Evolutionary conservation across 2,888 invertebrate genomes (phyloP).

Genomic region (Buathra laborator): DNA sequence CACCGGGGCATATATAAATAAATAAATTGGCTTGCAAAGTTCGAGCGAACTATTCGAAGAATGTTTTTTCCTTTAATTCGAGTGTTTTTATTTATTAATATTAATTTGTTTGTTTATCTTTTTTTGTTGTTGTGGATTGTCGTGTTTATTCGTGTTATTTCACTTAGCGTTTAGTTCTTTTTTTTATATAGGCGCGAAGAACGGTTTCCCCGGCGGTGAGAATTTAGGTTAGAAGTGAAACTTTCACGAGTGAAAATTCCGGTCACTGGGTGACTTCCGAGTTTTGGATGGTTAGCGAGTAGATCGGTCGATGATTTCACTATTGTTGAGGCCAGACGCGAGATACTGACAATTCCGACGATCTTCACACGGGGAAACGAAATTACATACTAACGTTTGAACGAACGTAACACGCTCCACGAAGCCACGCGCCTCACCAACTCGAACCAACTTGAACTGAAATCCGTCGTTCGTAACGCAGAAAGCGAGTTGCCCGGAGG

Average conservation of each 20-base stretch:
- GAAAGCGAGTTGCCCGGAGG: conserved; percentile 8
- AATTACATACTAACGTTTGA: conserved; percentile 44
- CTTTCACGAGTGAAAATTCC: conserved; percentile 78
- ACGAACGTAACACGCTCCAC: conserved; percentile 40
- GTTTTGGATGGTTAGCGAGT: conserved; percentile 36
- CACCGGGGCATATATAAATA: background rate
- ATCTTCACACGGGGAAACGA: conserved; percentile 38
- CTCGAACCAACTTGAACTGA: conserved; percentile 2
- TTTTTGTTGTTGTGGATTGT: background rate
- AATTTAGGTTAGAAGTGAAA: conserved; percentile 85
- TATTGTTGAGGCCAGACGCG: background rate
- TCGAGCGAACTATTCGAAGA: background rate
- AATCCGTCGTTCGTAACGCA: conserved; percentile 2
- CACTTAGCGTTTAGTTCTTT: conserved; percentile 13
- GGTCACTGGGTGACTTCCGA: conserved; percentile 75
- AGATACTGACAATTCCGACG: conserved; percentile 14
- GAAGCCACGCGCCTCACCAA: conserved; percentile 33
- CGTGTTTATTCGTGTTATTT: background rate
- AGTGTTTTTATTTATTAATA: background rate
- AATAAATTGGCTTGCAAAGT: conserved; percentile 1
- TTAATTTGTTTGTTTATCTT: background rate
- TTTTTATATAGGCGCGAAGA: conserved; percentile 22
- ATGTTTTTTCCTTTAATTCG: background rate
- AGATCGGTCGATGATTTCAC: conserved; percentile 11
- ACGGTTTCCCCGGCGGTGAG: conserved; percentile 60